Evolutionary conservation across 1,140 invertebrate genomes (phyloP).

Genomic region (Drosophila setifemur): DNA sequence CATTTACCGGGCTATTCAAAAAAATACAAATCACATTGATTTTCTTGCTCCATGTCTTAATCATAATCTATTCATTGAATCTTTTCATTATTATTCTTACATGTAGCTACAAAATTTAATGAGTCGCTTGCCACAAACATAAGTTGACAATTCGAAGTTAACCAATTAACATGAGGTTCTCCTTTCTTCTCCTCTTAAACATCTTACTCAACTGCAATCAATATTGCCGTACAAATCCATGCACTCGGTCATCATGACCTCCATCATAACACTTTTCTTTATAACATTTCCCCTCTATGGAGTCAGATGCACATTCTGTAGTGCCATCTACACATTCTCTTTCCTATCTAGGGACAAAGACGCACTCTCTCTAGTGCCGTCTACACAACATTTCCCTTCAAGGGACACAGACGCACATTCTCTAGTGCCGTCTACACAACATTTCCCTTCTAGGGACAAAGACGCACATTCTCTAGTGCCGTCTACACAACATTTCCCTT

Average conservation of each 20-base stretch:
- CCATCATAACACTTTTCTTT: too few relatives aligned
- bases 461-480: too few relatives aligned
- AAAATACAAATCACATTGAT: not conserved
- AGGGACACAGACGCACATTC: too few relatives aligned
- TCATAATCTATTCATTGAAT: not conserved
- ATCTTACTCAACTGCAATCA: not conserved
- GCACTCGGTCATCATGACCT: not conserved
- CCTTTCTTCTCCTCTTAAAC: not conserved
- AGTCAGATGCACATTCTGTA: not conserved
- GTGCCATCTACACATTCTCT: not conserved
- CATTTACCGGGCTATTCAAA: not conserved
- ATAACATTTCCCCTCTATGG: not conserved
- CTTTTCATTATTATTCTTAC: not conserved
- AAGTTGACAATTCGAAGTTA: not conserved
- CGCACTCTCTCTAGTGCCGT: too few relatives aligned
- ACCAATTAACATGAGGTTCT: not conserved
- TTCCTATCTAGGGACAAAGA: not conserved
- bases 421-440: too few relatives aligned
- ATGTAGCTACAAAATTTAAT: not conserved
- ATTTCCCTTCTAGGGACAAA: too few relatives aligned
- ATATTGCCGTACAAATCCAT: not conserved
- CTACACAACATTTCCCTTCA: too few relatives aligned
- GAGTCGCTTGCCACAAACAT: constrained; percentile 3
- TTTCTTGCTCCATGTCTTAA: not conserved
- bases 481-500: too few relatives aligned